A percentile compares a stretch with the other conserved stretches of the same genome.
phyloP scores from a whole-genome alignment of 1,140 invertebrate species.

The Polypedilum pembai region DNA sequence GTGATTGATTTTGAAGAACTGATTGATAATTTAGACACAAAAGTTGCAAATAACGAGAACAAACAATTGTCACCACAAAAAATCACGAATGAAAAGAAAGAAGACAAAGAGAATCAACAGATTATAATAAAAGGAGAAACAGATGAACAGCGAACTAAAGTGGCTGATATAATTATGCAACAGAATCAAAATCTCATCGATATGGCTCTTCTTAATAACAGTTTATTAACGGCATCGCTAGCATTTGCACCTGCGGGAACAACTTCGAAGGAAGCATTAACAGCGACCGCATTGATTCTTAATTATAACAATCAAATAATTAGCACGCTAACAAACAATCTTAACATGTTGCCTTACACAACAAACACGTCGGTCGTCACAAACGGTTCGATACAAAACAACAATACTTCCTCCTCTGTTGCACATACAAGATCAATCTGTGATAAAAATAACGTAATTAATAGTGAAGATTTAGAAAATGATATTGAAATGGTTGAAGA shows the following conservation, averaged over 20 bases:
- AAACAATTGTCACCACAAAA: not conserved
- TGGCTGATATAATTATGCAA: not conserved
- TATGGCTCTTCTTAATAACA: slow-evolving; percentile 8
- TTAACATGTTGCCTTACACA: slow-evolving; percentile 21
- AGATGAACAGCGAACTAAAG: not conserved
- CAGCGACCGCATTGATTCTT: not conserved
- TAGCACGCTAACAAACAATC: slow-evolving; percentile 13
- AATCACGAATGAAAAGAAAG: not conserved
- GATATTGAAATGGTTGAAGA: not conserved
- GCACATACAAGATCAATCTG: not conserved
- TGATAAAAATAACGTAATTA: slow-evolving; percentile 25
- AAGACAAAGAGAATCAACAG: slow-evolving; percentile 11
- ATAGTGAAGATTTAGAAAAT: not conserved
- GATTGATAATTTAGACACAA: slow-evolving; percentile 1
- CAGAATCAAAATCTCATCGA: slow-evolving; percentile 22
- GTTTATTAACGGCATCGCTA: not conserved
- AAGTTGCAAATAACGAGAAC: not conserved
- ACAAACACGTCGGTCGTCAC: not conserved
- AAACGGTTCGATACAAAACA: not conserved
- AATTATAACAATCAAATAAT: slow-evolving; percentile 26
- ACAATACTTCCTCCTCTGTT: too few relatives aligned
- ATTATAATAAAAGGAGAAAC: not conserved
- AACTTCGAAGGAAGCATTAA: slow-evolving; percentile 5
- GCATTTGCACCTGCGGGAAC: not conserved
- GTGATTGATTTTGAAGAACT: slow-evolving; percentile 9